Base-by-base conservation (phyloP, 2,888 invertebrate species). In the Microctonus aethiopoides region DNA sequence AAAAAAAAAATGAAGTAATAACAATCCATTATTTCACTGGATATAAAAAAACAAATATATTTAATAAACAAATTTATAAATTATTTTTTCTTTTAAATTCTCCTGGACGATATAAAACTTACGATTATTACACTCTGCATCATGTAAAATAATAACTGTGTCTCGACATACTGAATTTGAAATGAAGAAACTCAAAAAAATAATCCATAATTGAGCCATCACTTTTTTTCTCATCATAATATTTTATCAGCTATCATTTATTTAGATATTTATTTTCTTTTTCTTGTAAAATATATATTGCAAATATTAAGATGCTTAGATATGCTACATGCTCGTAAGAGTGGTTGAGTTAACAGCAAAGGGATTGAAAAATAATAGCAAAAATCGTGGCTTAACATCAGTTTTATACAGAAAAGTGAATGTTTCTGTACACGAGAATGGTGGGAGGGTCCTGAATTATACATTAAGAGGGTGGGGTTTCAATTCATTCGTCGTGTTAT, bases 321-420 rank as follows among this genome's bases (percentile, higher is more conserved):
- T 65, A 69, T 69, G 52, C 26, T 46, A 26, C 46, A 56, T 34
- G 34, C 46, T 41, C 29, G 36, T 57, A 20, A 36, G 67, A 64
- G 52, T 64, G 57, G 11, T n/a, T 32, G 26, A 29, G 16, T 36
- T 36, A 46, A 60, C 41, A 52, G 68, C 67, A 70, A 76, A 75
- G 52, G 72, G 62, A 65, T 72, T 72, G 73, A 79, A 79, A 78
- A 79, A 77, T 79, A 78, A 74, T 77, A 72, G 75, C 76, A 77
- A 79, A 78, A 81, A 78, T 78, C 69, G 62, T 72, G 68, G 64
- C 60, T 75, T 78, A 46, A 70, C 77, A 76, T 76, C 78, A 79
- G 82, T 84, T 83, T 84, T 84, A 84, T 75, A 73, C 67, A 59
- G 81, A 82, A 82, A 80, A 84, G 83, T 81, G 84, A 83, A 80